Conservation (phyloP, 1,140 invertebrate genomes). For the Leptinotarsa undecemlineata region DNA sequence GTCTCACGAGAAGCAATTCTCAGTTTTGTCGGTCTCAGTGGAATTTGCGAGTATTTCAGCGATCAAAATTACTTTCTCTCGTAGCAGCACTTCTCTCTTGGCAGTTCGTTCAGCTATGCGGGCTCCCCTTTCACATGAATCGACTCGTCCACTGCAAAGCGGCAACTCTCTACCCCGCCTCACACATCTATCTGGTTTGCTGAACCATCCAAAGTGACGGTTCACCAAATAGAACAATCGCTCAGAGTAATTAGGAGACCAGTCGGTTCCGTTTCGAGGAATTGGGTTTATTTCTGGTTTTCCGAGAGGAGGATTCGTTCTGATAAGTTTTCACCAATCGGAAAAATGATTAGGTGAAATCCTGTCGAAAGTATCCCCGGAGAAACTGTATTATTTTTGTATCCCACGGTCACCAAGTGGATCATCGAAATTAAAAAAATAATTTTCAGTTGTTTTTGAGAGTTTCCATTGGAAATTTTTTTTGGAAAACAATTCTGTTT, state of each 20-base stretch:
- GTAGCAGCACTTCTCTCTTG: not conserved
- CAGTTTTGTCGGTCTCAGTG: too few species aligned
- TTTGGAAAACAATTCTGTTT: too few species aligned
- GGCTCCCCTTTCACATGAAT: not conserved
- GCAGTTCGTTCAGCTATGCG: not conserved
- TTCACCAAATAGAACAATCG: not conserved
- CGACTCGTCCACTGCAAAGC: slow-evolving; percentile 1
- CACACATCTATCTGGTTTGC: not conserved
- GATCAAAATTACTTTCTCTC: not conserved
- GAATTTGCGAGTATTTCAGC: not conserved
- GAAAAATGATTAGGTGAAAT: not conserved
- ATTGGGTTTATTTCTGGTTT: not conserved
- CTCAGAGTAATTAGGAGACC: not conserved
- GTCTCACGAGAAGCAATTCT: too few species aligned
- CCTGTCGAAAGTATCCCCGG: not conserved
- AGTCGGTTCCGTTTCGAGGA: not conserved
- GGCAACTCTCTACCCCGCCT: not conserved
- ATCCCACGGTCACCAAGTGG: too few species aligned
- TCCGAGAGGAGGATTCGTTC: not conserved
- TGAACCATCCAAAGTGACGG: not conserved
- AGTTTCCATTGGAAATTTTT: too few species aligned
- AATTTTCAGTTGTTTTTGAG: too few species aligned
- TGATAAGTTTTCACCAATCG: not conserved
- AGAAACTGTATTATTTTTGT: too few species aligned
- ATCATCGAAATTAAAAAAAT: too few species aligned